These are phyloP conservation scores for Cetonia aurata DNA, from an alignment of 2,888 invertebrate species.

Conservation along the genomic window DNA sequence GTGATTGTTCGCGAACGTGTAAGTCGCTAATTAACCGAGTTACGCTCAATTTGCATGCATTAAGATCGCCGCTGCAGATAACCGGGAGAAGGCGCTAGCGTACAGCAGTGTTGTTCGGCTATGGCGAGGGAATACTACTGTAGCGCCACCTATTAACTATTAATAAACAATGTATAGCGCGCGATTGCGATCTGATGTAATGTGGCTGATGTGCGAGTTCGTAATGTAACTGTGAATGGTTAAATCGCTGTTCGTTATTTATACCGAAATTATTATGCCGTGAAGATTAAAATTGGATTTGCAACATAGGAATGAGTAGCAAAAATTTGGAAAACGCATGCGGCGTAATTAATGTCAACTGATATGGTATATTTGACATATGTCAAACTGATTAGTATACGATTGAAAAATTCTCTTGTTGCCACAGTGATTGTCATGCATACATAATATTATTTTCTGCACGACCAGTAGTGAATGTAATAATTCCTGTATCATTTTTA, in stretches of 20 bases:
- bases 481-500: too few relatives aligned
- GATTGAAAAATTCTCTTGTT: too few relatives aligned
- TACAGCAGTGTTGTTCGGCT: slow-evolving; percentile 3
- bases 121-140: slow-evolving; percentile 28
- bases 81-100: slow-evolving; percentile 1
- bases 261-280: slow-evolving; percentile 2
- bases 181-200: slow-evolving; percentile 23
- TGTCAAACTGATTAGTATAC: too few relatives aligned
- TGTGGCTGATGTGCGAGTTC: background rate
- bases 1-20: slow-evolving; percentile 26
- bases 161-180: slow-evolving; percentile 37
- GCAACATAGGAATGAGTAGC: background rate
- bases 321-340: background rate
- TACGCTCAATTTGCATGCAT: slow-evolving; percentile 42
- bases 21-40: slow-evolving; percentile 38
- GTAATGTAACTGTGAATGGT: background rate
- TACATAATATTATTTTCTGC: too few relatives aligned
- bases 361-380: too few relatives aligned
- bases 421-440: too few relatives aligned
- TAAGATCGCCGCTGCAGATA: slow-evolving; percentile 39
- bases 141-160: slow-evolving; percentile 34
- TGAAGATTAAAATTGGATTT: background rate
- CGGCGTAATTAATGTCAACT: too few relatives aligned
- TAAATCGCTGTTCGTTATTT: slow-evolving; percentile 23
- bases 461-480: too few relatives aligned